Conservation (phyloP, 2,888 invertebrate species). For the Gastracanthus pulcherrimus region DNA sequence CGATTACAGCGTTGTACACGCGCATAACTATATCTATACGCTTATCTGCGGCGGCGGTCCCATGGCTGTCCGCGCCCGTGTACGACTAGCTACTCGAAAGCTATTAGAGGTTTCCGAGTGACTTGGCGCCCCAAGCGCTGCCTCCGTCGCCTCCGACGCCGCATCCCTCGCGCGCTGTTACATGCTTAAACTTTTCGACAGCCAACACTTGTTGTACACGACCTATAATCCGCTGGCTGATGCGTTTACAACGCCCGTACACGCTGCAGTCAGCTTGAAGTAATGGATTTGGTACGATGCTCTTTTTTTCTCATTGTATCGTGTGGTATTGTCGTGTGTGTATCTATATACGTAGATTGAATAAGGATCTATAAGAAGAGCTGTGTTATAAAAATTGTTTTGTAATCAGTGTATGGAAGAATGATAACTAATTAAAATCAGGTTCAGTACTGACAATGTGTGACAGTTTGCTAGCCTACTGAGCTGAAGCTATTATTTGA, state of each 20-base stretch:
- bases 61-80: conserved; percentile 10
- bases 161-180: no score
- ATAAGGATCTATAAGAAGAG: no score
- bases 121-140: conserved; percentile 71
- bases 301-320: not conserved
- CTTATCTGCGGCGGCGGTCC: conserved; percentile 14
- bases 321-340: no score
- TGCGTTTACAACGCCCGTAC: not conserved
- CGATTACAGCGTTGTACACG: conserved; percentile 1
- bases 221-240: conserved; percentile 17
- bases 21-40: conserved; percentile 3
- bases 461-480: no score
- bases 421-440: no score
- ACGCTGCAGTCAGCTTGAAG: not conserved
- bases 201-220: conserved; percentile 45
- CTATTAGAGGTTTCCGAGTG: conserved; percentile 77
- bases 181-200: conserved; percentile 74
- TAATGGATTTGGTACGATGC: not conserved
- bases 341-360: no score
- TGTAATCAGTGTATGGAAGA: no score
- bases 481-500: no score
- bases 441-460: no score
- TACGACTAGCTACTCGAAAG: conserved; percentile 60
- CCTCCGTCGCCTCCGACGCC: no score
- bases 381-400: no score